Percentiles rank a stretch among this genome's conserved stretches.
Conservation (phyloP, 2,113 vertebrate genomes). For the Neomonachus schauinslandi region DNA sequence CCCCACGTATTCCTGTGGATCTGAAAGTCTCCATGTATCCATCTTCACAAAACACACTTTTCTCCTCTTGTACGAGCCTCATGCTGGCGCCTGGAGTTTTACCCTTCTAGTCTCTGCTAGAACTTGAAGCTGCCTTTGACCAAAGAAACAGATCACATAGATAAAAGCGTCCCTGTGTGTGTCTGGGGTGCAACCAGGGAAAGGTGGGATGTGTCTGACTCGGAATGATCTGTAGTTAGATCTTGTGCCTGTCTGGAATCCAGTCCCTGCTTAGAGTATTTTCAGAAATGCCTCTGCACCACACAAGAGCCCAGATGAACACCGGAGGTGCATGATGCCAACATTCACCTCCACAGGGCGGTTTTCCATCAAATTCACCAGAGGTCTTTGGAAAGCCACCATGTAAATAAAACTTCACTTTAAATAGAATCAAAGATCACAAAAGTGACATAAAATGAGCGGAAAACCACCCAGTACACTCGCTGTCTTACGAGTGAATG, state of each 20-base stretch:
- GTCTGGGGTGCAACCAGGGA: neutral
- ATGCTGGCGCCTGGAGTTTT: too few relatives aligned
- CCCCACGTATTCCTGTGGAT: neutral
- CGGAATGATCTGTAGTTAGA: neutral
- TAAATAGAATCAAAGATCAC: neutral
- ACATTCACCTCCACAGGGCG: too few relatives aligned
- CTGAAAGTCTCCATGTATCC: rapidly evolving
- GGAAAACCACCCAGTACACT: rapidly evolving
- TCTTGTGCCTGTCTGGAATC: neutral
- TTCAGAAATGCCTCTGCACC: neutral
- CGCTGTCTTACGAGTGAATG: rapidly evolving
- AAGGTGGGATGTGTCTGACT: neutral
- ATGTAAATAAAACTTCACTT: neutral
- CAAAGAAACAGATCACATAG: too few relatives aligned
- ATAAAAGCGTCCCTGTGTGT: too few relatives aligned
- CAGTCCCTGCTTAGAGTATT: neutral
- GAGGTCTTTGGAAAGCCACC: neutral
- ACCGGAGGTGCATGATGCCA: rapidly evolving
- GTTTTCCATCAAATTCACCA: neutral
- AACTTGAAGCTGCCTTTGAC: neutral
- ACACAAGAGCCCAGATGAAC: rapidly evolving
- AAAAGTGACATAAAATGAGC: neutral
- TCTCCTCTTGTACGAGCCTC: neutral
- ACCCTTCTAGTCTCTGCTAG: rapidly evolving
- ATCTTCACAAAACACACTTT: rapidly evolving